Evolutionary conservation across 2,113 vertebrate species (phyloP).

Genomic region (Capreolus pygargus): DNA sequence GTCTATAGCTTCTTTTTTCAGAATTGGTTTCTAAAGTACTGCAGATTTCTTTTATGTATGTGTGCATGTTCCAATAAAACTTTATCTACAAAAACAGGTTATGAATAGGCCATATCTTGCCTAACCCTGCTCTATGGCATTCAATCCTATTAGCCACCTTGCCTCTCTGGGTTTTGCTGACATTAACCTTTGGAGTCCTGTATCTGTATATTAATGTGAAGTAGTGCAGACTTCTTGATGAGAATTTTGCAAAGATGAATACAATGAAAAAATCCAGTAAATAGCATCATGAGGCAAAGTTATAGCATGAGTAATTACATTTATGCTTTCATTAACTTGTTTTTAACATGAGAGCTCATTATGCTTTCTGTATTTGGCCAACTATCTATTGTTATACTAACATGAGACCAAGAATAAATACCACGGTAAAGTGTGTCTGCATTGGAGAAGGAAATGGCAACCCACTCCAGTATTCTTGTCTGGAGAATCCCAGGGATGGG

Average conservation of each 20-base stretch:
- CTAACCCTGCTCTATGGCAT: background rate
- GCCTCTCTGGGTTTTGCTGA: background rate
- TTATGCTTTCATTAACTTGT: background rate
- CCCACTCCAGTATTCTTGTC: too few species aligned
- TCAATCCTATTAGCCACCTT: background rate
- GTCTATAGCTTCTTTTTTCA: background rate
- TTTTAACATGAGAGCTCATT: background rate
- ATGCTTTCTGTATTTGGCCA: background rate
- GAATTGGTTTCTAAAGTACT: background rate
- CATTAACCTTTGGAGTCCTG: background rate
- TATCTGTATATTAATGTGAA: background rate
- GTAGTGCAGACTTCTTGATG: background rate
- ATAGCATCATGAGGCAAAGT: background rate
- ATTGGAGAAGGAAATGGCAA: too few species aligned
- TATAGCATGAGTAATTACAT: background rate
- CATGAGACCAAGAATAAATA: background rate
- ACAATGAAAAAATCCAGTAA: background rate
- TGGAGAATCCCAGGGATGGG: too few species aligned
- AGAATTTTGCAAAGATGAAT: background rate
- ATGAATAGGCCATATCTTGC: background rate
- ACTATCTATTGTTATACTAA: background rate
- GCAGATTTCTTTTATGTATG: background rate
- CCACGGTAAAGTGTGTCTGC: background rate
- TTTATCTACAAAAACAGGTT: constrained; percentile 2
- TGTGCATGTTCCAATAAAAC: background rate